Evolutionary conservation across 2,888 invertebrate species (phyloP).

Genomic region (Eupithecia subfuscata): DNA sequence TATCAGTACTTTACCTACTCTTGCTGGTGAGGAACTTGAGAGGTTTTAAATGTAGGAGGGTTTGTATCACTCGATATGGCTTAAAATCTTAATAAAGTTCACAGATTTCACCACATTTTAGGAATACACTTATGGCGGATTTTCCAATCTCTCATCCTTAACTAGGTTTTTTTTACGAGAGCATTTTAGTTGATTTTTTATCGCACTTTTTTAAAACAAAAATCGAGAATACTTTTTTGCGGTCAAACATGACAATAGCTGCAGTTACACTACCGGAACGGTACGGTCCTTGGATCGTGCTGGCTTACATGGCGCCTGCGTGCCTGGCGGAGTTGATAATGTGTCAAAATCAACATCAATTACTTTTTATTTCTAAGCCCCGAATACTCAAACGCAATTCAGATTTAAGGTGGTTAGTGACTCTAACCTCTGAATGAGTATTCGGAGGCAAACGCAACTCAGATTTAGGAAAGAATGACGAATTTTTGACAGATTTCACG

Average conservation of each 20-base stretch:
- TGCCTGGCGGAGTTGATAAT: neutral
- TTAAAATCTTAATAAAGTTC: neutral
- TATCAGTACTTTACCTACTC: too few relatives aligned
- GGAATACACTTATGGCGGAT: neutral
- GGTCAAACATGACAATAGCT: neutral
- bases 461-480: too few relatives aligned
- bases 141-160: neutral
- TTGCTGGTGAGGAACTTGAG: too few relatives aligned
- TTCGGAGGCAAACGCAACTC: too few relatives aligned
- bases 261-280: neutral
- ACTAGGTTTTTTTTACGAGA: neutral
- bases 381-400: too few relatives aligned
- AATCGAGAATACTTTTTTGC: neutral
- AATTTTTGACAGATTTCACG: too few relatives aligned
- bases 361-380: neutral
- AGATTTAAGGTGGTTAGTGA: too few relatives aligned
- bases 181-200: neutral
- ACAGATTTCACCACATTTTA: neutral
- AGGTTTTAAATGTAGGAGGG: neutral
- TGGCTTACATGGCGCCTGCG: slow-evolving; percentile 1
- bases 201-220: neutral
- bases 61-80: neutral
- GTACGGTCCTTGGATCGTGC: neutral
- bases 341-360: neutral
- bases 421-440: too few relatives aligned